Conservation (phyloP, 2,888 invertebrate species). For the Prenolepis imparis region DNA sequence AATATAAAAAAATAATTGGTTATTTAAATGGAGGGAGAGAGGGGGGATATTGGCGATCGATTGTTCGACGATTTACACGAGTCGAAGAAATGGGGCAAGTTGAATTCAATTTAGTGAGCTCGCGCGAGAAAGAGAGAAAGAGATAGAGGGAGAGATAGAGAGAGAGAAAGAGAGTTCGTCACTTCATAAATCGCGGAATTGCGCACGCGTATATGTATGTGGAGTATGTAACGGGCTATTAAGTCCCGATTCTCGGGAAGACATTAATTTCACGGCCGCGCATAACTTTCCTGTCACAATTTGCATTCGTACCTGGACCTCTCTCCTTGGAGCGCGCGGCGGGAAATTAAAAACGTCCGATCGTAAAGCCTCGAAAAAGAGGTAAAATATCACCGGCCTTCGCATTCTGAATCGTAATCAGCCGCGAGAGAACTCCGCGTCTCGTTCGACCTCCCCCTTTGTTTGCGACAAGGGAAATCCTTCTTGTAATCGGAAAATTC, state of each 20-base stretch:
- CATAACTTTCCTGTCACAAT: conserved; percentile 84
- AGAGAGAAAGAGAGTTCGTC: conserved; percentile 36
- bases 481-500: conserved; percentile 7
- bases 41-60: conserved; percentile 17
- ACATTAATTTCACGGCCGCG: conserved; percentile 79
- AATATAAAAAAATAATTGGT: neutral
- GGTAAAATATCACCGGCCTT: conserved; percentile 81
- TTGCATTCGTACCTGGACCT: conserved; percentile 79
- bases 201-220: conserved; percentile 41
- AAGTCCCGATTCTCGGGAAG: conserved; percentile 75
- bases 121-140: neutral
- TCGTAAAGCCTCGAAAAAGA: conserved; percentile 83
- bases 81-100: conserved; percentile 50
- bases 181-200: conserved; percentile 64
- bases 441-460: conserved; percentile 41
- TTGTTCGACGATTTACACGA: conserved; percentile 27
- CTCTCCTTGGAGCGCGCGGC: conserved; percentile 70
- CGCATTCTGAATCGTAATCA: conserved; percentile 84
- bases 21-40: neutral
- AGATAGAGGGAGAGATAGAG: neutral
- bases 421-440: conserved; percentile 43
- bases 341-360: conserved; percentile 86
- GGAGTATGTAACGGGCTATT: conserved; percentile 73
- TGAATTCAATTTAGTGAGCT: conserved; percentile 58
- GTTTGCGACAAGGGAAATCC: neutral